Conservation (phyloP, 2,797 vertebrate species). For the Tangara arthus region DNA sequence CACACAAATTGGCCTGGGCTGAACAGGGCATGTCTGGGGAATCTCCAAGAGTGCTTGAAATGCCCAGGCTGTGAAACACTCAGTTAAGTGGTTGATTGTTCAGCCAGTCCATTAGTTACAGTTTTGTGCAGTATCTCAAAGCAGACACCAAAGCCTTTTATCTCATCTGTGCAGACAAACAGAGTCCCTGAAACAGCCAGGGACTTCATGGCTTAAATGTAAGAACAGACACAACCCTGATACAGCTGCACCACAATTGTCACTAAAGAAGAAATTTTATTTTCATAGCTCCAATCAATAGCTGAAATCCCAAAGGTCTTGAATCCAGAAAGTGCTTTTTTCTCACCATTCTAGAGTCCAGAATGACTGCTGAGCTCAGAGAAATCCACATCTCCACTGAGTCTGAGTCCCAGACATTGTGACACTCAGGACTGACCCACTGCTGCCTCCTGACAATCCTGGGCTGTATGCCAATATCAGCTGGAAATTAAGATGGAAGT, state of each 20-base stretch:
- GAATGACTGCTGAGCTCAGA: not conserved
- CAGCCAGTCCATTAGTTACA: not conserved
- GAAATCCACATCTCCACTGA: not conserved
- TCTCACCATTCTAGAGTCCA: not conserved
- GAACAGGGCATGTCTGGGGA: not conserved
- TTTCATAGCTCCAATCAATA: not conserved
- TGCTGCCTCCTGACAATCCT: not conserved
- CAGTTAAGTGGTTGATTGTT: not conserved
- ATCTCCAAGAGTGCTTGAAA: not conserved
- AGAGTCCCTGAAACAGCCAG: not conserved
- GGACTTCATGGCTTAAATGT: not conserved
- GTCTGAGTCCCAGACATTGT: not conserved
- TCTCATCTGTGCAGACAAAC: not conserved
- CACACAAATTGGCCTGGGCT: not conserved
- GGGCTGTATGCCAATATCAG: not conserved
- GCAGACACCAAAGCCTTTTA: not conserved
- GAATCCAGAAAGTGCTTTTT: not conserved
- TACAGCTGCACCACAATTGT: fast-evolving
- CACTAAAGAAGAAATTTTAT: not conserved
- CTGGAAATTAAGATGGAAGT: not conserved
- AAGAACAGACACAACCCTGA: not conserved
- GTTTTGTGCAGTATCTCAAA: not conserved
- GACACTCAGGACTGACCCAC: not conserved
- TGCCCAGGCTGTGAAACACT: not conserved
- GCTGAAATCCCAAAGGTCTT: not conserved